Base-by-base conservation (phyloP, 2,113 vertebrate genomes). In the Micronycteris hirsuta region DNA sequence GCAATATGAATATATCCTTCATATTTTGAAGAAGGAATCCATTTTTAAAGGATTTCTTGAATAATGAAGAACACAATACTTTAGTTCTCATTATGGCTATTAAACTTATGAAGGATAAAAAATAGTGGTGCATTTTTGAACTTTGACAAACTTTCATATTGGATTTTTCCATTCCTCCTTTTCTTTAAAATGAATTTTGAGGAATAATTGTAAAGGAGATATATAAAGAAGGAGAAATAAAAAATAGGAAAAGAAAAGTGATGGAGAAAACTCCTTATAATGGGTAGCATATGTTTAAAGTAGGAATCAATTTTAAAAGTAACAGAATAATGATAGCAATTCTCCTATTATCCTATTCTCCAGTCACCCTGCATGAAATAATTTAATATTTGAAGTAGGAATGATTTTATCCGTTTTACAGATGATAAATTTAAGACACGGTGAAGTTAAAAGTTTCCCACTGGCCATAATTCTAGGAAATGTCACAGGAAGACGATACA, bases 261-360 rank as follows among this genome's bases (percentile, higher is more conserved):
- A 49, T 82, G 8, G 9, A 78, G 41, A 74, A 82, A 86, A 73
- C 41, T 63, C 16, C 8, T 24, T 82, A 4, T 71, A 89, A 96
- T 89, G 8, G 43, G 15, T 52, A 89, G 26, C 78, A 96, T n/a
- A 91, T 47, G 52, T 78, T 82, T 94, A 87, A 96, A 86, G 26
- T 68, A 26, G 54, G 26, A 71, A 86, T 17, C 28, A 38, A 92
- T 86, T 86, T 93, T 71, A 93, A 82, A 86, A 41, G 22, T 52
- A 96, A 76, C 45, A 74, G n/a, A 86, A 92, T 80, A 91, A 80
- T 76, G 24, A 94, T 22, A 65, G 16, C 49, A 82, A 89, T 95
- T 96, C 38, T 86, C 74, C 43, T 41, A 47, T n/a, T 68, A 52
- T 22, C 49, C 31, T 81, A 19, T 80, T 61, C 36, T 91, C 28